Base-by-base conservation (phyloP, 2,113 vertebrate species). In the Callionymus lyra region DNA sequence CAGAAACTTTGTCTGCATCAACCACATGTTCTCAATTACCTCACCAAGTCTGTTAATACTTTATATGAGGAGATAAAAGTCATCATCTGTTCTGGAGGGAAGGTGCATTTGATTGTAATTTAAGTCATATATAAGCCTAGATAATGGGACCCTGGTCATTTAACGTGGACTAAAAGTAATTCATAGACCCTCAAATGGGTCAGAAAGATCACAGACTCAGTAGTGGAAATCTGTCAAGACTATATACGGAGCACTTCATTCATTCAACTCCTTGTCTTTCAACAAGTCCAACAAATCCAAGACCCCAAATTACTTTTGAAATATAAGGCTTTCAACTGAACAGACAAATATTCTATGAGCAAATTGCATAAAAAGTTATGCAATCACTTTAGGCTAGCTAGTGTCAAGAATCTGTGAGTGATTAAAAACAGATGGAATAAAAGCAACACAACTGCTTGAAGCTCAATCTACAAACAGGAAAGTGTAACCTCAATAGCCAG, bases 1-100 rank as follows among this genome's bases (percentile, higher is more conserved):
- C 80, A 86, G 80, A 82, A 81, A 84, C 84, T 85, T 67, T 27
- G 50, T 81, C 63, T 50, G 72, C 21, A 27, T 27, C 21, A 27
- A 79, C 81, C 92, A 91, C 83, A 90, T 87, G 84, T 84, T 85
- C 84, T 85, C 86, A 87, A 90, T 92, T 90, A 90, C 79, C 79
- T 76, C 76, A 77, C 76, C 75, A 85, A 81, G 88, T 83, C 92
- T 93, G 91, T 89, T 91, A 92, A 92, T 90, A 89, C 87, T 90
- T 90, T 84, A 85, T 88, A 87, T 84, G 68, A 85, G 72, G 74
- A 82, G 83, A 93, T 93, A 90, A 93, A 95, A 94, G 90, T 83
- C 59, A 42, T 76, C 76, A 27, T 27, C 21, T 27, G 21, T 4
- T 4, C 4, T 5, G 21, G 8, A 27, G 21, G 21, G 21, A 27